These are phyloP conservation scores for Malurus leucopterus DNA, from an alignment of 2,797 vertebrate species.

Conservation along the genomic window DNA sequence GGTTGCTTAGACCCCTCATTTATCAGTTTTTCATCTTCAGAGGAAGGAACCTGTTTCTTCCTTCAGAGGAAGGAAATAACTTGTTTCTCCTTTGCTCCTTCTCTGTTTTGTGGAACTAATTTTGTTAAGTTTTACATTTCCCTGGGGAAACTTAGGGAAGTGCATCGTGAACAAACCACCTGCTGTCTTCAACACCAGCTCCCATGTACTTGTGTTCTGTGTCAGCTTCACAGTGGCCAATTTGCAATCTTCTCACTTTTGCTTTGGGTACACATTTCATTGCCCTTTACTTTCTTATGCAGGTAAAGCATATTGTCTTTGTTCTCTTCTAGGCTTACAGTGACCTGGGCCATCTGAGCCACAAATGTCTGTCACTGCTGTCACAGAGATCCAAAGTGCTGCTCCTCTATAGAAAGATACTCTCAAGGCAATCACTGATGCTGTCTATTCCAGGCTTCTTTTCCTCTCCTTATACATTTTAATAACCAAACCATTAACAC, in stretches of 20 bases:
- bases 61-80: not conserved
- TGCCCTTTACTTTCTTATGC: not conserved
- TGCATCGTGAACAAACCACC: not conserved
- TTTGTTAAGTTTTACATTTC: not conserved
- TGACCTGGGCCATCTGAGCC: not conserved
- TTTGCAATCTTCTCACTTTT: not conserved
- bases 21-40: not conserved
- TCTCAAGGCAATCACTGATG: not conserved
- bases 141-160: not conserved
- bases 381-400: not conserved
- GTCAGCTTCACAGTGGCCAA: not conserved
- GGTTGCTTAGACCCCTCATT: not conserved
- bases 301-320: not conserved
- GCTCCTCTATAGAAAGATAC: not conserved
- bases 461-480: slow-evolving; percentile 46
- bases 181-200: not conserved
- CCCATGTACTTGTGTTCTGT: not conserved
- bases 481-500: slow-evolving; percentile 54
- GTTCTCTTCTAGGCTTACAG: not conserved
- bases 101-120: not conserved
- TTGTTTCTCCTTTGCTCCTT: not conserved
- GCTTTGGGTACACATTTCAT: not conserved
- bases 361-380: not conserved
- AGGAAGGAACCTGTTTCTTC: not conserved
- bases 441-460: slow-evolving; percentile 37